Conservation (phyloP, 2,113 vertebrate species). For the Xiphophorus couchianus region DNA sequence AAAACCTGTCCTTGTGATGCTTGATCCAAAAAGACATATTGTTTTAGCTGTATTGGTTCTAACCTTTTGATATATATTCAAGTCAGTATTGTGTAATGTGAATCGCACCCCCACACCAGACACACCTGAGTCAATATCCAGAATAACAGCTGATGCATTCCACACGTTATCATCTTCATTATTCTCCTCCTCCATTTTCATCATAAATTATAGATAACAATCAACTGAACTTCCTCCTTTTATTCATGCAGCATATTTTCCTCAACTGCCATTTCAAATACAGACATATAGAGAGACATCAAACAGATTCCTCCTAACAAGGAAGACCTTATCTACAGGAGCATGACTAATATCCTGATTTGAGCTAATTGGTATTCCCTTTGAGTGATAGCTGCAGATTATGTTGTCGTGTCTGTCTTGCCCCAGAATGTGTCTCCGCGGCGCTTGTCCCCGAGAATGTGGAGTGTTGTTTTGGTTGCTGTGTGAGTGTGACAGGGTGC, state of each 20-base stretch:
- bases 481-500: constrained; percentile 55
- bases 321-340: constrained; percentile 37
- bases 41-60: neutral
- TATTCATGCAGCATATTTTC: constrained; percentile 44
- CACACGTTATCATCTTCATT: constrained; percentile 70
- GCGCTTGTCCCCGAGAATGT: constrained; percentile 35
- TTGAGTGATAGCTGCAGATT: constrained; percentile 62
- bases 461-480: constrained; percentile 65
- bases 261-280: constrained; percentile 47
- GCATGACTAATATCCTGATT: constrained; percentile 55
- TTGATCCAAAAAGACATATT: constrained; percentile 13
- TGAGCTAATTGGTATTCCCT: constrained; percentile 59
- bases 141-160: constrained; percentile 76
- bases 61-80: constrained; percentile 11
- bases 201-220: constrained; percentile 32
- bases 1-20: neutral
- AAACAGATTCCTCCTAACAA: constrained; percentile 49
- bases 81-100: neutral
- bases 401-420: constrained; percentile 42
- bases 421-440: constrained; percentile 37
- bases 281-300: constrained; percentile 45
- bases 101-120: neutral
- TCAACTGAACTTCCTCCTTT: constrained; percentile 25
- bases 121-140: constrained; percentile 84
- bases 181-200: constrained; percentile 45